These are phyloP conservation scores for Apis florea DNA, from an alignment of 1,140 invertebrate species.

Conservation along the genomic window DNA sequence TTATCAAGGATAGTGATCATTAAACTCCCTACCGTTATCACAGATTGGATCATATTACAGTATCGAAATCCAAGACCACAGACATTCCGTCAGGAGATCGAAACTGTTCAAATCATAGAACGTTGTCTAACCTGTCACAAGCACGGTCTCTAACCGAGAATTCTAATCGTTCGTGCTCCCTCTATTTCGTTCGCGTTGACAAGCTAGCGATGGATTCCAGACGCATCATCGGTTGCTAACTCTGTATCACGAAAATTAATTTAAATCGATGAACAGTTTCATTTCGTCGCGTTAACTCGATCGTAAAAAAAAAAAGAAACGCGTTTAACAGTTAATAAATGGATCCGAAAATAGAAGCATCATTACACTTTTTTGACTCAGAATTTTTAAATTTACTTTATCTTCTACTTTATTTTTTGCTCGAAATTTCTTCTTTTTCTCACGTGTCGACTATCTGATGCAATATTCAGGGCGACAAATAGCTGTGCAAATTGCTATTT, in stretches of 20 bases:
- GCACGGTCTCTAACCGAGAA: too few species aligned
- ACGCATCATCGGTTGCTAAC: neutral
- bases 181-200: neutral
- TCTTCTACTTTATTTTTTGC: neutral
- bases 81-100: neutral
- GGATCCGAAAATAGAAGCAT: constrained; percentile 9
- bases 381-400: constrained; percentile 29
- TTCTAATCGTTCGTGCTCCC: neutral
- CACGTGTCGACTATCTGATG: neutral
- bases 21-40: neutral
- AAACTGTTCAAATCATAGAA: neutral
- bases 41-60: neutral
- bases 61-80: neutral
- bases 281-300: constrained; percentile 43
- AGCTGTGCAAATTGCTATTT: constrained; percentile 1
- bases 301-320: constrained; percentile 57
- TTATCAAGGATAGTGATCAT: neutral
- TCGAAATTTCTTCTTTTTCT: neutral
- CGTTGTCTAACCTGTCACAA: neutral
- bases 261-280: constrained; percentile 31
- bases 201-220: neutral
- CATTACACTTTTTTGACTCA: constrained; percentile 13
- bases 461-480: neutral
- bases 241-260: constrained; percentile 39
- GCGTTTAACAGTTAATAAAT: constrained; percentile 58